Evolutionary conservation across 2,888 invertebrate genomes (phyloP), one percentile per base, ranked within the genome.

Genomic region (Pollenia griseotomentosa): DNA sequence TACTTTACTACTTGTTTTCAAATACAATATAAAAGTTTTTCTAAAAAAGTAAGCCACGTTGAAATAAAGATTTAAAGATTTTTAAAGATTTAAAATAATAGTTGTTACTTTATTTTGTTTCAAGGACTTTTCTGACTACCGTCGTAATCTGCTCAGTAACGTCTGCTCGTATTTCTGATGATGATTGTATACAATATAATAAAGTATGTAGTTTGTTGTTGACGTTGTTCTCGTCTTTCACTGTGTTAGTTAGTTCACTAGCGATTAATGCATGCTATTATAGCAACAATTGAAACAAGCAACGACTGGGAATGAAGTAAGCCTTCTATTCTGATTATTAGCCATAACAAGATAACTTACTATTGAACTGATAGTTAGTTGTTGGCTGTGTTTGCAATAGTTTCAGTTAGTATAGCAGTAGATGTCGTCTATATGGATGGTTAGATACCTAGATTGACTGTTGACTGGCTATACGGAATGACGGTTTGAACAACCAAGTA

Each of bases 191-290:
- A 8, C 55, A 55, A 44, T 65, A n/a, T 19, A 16, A 44, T 46
- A 23, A 46, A 23, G 57, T n/a, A n/a, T n/a, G n/a, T 46, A 42
- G 73, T 61, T 6, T 40, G 33, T 79, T 59, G 48, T 55, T 57
- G 79, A 40, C 68, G 55, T 88, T 85, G 53, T 46, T 70, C 12
- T 65, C 66, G 11, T 23, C 6, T 55, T 40, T 75, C 46, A 44
- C 7, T 42, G 14, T 51, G 51, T 61, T 51, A 53, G 33, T 44
- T 51, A 53, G 84, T 88, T 61, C 83, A 59, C 19, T 23, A 61
- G 83, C 79, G 73, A 57, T 81, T 78, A 81, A 63, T 74, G 78
- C 73, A 68, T 81, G 77, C 70, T 70, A 78, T 88, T 83, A 78
- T 70, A 53, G 66, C 51, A 59, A 78, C 46, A 19, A 57, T 66